phyloP scores from a whole-genome alignment of 2,113 vertebrate species.

The Rhinoderma darwinii region DNA sequence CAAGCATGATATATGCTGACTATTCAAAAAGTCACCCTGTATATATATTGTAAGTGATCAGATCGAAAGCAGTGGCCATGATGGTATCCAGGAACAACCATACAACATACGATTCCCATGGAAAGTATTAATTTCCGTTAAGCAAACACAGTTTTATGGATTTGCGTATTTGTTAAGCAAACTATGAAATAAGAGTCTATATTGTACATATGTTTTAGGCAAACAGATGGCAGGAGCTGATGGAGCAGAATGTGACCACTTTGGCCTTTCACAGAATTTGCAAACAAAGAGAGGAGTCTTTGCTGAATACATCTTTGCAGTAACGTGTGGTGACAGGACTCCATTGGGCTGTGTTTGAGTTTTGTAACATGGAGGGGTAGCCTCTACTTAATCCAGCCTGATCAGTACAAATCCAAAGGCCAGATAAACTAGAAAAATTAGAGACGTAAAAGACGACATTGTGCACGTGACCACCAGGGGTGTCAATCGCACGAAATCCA shows the following conservation, averaged over 20 bases:
- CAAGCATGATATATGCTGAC: no score
- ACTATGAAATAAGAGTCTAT: not conserved
- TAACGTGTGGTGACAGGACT: not conserved
- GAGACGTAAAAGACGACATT: no score
- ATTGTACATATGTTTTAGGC: not conserved
- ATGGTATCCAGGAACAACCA: not conserved
- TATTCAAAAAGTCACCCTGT: no score
- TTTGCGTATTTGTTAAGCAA: not conserved
- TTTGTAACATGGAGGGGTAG: not conserved
- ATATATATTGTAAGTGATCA: no score
- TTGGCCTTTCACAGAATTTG: not conserved
- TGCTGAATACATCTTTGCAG: not conserved
- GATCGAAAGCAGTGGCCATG: no score
- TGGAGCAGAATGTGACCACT: not conserved
- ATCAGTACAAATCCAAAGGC: not conserved
- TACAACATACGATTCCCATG: not conserved
- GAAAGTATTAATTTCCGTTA: not conserved
- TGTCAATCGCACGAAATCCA: no score
- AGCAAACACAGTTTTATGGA: not conserved
- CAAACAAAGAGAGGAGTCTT: not conserved
- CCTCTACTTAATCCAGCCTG: not conserved
- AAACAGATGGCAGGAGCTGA: not conserved
- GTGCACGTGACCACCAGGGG: no score
- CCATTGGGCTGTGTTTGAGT: not conserved
- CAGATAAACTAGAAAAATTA: not conserved